Conservation (phyloP, 2,888 invertebrate genomes). For the Parnassius smintheus region DNA sequence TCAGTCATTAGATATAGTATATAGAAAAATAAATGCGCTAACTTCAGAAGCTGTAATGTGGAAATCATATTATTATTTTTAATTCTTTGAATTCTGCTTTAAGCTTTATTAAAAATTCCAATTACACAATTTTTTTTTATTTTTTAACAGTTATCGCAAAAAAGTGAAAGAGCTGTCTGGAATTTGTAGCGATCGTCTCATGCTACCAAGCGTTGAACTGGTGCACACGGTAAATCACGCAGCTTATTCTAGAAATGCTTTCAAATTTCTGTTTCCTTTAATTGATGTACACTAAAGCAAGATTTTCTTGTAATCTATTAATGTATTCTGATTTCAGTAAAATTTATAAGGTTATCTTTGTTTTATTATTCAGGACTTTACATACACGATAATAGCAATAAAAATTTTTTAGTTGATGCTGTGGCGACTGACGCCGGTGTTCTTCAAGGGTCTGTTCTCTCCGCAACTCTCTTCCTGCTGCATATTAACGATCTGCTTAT, state of each 20-base stretch:
- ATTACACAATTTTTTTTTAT: too few species aligned
- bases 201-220: constrained; percentile 38
- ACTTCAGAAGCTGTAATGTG: too few species aligned
- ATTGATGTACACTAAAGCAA: not conserved
- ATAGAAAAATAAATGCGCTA: too few species aligned
- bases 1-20: too few species aligned
- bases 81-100: too few species aligned
- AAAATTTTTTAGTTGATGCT: too few species aligned
- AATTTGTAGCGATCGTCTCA: not conserved
- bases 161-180: constrained; percentile 1
- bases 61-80: too few species aligned
- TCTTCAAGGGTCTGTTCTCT: too few species aligned
- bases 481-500: too few species aligned
- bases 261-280: not conserved
- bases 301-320: not conserved
- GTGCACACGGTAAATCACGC: constrained; percentile 50
- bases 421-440: too few species aligned
- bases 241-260: constrained; percentile 35
- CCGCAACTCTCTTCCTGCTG: too few species aligned
- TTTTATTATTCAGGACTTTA: not conserved
- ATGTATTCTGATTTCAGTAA: not conserved
- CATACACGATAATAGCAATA: not conserved
- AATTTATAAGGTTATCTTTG: not conserved
- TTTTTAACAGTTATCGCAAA: constrained; percentile 21
- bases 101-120: too few species aligned